These are phyloP conservation scores for Seira musarum DNA, from an alignment of 2,888 invertebrate genomes.

Conservation along the genomic window DNA sequence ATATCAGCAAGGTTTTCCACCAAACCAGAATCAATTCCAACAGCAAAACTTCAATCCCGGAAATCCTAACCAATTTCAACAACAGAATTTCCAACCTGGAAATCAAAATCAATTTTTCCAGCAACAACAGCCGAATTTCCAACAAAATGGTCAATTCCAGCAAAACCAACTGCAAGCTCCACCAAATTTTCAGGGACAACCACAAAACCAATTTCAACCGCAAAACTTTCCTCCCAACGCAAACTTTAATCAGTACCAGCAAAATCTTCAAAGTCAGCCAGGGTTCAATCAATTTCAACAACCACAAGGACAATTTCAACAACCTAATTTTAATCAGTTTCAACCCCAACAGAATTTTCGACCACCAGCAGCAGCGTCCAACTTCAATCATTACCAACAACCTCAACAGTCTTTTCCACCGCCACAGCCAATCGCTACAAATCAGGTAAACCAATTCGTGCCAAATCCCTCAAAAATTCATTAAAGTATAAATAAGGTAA, in stretches of 20 bases:
- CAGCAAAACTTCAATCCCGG: too few relatives aligned
- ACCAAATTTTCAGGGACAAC: background rate
- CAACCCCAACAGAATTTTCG: background rate
- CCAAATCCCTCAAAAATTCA: background rate
- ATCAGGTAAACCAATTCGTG: background rate
- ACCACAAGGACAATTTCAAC: background rate
- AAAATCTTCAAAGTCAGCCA: background rate
- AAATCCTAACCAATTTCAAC: background rate
- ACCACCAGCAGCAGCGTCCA: too few relatives aligned
- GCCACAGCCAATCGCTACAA: too few relatives aligned
- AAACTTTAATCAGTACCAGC: background rate
- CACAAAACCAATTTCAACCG: background rate
- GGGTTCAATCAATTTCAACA: background rate
- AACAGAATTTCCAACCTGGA: background rate
- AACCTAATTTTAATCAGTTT: background rate
- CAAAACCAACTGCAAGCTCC: background rate
- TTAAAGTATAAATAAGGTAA: too few relatives aligned
- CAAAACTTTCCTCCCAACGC: background rate
- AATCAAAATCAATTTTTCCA: background rate
- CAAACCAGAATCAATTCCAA: background rate
- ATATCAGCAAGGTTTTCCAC: constrained; percentile 29
- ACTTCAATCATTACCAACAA: background rate
- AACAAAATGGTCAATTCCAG: background rate
- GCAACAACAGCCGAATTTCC: background rate
- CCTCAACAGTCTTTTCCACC: background rate